Conservation (phyloP, 2,888 invertebrate genomes). For the Metellina segmentata region DNA sequence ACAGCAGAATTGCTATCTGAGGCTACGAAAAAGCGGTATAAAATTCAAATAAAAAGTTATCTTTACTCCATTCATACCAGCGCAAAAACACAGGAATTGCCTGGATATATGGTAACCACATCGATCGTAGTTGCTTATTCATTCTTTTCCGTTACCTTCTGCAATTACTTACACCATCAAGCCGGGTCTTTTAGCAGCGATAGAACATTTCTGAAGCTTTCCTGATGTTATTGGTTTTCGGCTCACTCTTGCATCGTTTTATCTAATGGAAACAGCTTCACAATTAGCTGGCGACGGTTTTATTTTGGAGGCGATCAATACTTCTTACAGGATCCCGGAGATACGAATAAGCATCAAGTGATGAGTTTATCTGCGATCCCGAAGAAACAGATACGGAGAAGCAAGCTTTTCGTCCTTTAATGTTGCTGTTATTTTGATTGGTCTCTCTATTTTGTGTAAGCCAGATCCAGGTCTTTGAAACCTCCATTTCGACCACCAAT, state of each 20-base stretch:
- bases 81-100: no score
- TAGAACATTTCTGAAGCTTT: constrained; percentile 5
- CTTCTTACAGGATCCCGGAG: neutral
- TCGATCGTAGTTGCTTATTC: constrained; percentile 13
- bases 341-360: neutral
- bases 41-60: no score
- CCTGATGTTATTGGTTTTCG: constrained; percentile 56
- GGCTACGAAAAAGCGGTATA: no score
- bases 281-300: constrained; percentile 41
- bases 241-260: constrained; percentile 31
- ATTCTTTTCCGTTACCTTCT: constrained; percentile 20
- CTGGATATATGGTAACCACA: constrained; percentile 15
- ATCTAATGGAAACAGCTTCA: constrained; percentile 51
- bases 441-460: neutral
- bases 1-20: no score
- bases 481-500: no score
- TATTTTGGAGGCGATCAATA: constrained; percentile 52
- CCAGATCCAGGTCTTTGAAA: no score
- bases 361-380: neutral
- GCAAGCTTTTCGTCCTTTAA: neutral
- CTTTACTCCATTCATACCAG: no score
- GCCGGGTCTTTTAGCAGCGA: neutral
- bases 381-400: neutral
- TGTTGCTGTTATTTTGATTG: neutral
- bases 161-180: constrained; percentile 32